phyloP scores from a whole-genome alignment of 2,888 invertebrate species.

The Epistrophe grossulariae region DNA sequence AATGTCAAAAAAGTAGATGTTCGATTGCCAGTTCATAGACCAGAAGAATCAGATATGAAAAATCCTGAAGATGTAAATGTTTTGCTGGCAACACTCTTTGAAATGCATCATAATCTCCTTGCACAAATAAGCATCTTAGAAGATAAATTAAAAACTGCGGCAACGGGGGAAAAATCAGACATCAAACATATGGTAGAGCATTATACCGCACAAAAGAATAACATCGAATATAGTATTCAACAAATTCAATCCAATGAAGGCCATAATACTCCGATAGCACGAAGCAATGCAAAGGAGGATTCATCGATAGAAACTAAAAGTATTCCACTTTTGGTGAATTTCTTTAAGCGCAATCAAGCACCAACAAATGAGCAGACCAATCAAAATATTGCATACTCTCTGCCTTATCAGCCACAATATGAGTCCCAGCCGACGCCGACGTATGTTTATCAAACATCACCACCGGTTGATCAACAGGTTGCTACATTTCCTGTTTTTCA shows the following conservation, averaged over 20 bases:
- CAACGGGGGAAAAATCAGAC: slow-evolving; percentile 7
- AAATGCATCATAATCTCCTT: slow-evolving; percentile 41
- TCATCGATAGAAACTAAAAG: slow-evolving; percentile 18
- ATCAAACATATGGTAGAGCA: slow-evolving; percentile 48
- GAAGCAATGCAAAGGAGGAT: slow-evolving; percentile 15
- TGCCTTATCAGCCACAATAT: slow-evolving; percentile 12
- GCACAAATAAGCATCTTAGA: slow-evolving; percentile 38
- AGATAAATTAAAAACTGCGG: neutral
- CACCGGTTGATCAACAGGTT: neutral
- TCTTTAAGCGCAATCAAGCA: slow-evolving; percentile 39
- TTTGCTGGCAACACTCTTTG: slow-evolving; percentile 36
- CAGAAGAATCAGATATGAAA: neutral
- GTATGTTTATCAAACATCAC: slow-evolving; percentile 29
- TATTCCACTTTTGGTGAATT: slow-evolving; percentile 23
- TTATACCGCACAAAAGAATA: slow-evolving; percentile 63
- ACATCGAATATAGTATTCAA: slow-evolving; percentile 56
- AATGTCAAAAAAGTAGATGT: neutral
- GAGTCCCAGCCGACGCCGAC: neutral
- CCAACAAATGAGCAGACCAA: neutral
- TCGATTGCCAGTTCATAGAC: slow-evolving; percentile 27
- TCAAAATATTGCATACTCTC: slow-evolving; percentile 6
- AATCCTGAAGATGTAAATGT: slow-evolving; percentile 19
- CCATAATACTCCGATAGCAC: neutral
- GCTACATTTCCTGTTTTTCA: slow-evolving; percentile 3
- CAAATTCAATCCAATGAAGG: slow-evolving; percentile 37